phyloP scores from a whole-genome alignment of 2,113 vertebrate genomes.

The Tinamus guttatus region DNA sequence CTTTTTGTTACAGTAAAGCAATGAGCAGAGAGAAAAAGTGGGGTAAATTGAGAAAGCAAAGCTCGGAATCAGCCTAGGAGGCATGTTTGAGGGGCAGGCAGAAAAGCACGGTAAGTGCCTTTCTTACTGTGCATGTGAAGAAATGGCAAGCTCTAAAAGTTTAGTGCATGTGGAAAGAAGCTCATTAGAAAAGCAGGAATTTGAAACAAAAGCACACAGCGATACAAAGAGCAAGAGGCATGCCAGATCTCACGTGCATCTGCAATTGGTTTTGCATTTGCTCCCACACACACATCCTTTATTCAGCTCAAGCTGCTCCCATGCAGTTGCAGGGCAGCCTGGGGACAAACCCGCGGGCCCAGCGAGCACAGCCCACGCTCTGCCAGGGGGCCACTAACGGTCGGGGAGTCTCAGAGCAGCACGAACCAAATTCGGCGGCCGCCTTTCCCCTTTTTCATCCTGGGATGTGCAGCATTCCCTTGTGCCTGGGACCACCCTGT shows the following conservation, averaged over 20 bases:
- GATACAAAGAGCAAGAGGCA: not conserved
- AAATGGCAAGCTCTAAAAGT: not conserved
- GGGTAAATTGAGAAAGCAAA: not conserved
- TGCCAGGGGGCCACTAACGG: not conserved
- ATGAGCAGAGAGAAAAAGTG: not conserved
- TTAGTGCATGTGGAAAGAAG: not conserved
- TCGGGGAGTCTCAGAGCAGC: not conserved
- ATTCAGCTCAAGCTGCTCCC: not conserved
- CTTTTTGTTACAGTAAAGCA: not conserved
- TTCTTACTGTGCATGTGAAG: too few species aligned
- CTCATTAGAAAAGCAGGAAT: not conserved
- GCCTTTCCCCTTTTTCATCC: not conserved
- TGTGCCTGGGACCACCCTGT: rapidly evolving
- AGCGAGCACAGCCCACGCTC: not conserved
- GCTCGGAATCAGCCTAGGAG: not conserved
- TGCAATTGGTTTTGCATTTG: not conserved
- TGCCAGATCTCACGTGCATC: rapidly evolving
- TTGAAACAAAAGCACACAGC: not conserved
- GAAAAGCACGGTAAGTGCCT: not conserved
- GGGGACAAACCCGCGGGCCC: not conserved
- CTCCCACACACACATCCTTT: not conserved
- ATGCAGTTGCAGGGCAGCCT: not conserved
- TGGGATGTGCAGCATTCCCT: rapidly evolving
- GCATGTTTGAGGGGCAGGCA: not conserved
- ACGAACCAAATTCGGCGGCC: not conserved